Base-by-base conservation (phyloP, 2,797 vertebrate genomes). In the Eulemur rubriventer region DNA sequence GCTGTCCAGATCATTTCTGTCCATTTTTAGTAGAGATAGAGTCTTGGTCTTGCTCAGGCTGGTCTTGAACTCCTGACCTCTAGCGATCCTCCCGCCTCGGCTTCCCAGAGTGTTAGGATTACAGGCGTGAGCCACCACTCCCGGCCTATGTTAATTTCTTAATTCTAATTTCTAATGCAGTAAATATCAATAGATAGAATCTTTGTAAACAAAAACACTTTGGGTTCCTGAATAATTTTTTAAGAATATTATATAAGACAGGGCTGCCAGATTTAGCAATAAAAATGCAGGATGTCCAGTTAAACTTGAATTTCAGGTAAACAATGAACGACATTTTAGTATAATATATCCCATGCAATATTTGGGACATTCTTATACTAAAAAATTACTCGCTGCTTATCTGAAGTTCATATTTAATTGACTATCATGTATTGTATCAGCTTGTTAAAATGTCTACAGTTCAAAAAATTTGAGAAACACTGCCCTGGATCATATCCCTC, bases 181-280 rank as follows among this genome's bases (percentile, higher is more conserved):
- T 72, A 89, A 76, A 76, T 33, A 75, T 41, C 52, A 73, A 79
- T 30, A 86, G 41, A 83, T 35, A 86, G 11, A 69, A 69, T 8
- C 41, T 30, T 81, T 61, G 90, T 70, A 75, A 95, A 79, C 22
- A 88, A 87, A 61, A 93, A n/a, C 46, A 76, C 33, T 63, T 12
- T 38, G 16, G 28, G 38, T 91, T 89, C 69, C 84, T 91, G 55
- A 67, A 41, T 89, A 86, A 86, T 14, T n/a, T 78, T 88, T 92
- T 82, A 59, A 92, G 80, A 90, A 75, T 65, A 22, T 87, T 59
- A 28, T 59, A 67, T 38, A 94, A 89, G 79, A 73, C 1, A 50
- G 0, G 11, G 9, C 41, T 87, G 55, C 18, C 35, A 72, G 26
- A 92, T 72, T 89, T 76, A 85, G 46, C 59, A 96, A 75, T 67